Evolutionary conservation across 2,797 vertebrate species (phyloP).

Genomic region (Phoxinus dragarum): DNA sequence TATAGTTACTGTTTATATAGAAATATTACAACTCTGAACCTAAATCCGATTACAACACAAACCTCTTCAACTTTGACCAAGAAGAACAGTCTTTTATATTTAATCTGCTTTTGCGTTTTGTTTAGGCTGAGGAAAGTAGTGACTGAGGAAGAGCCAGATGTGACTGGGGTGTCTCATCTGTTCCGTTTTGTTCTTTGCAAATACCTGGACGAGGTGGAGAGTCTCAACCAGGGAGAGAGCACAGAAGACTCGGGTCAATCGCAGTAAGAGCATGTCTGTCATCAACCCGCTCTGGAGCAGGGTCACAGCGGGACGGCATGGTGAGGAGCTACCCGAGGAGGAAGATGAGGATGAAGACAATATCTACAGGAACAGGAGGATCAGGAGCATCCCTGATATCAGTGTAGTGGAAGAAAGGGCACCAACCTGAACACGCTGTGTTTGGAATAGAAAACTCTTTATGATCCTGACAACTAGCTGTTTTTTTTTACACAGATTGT

Average conservation of each 20-base stretch:
- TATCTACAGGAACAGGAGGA: slow-evolving; percentile 44
- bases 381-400: slow-evolving; percentile 65
- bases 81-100: background rate
- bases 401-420: slow-evolving; percentile 35
- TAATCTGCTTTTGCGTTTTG: background rate
- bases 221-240: background rate
- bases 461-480: background rate
- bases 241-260: slow-evolving; percentile 33
- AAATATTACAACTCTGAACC: background rate
- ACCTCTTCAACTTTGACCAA: background rate
- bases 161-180: slow-evolving; percentile 61
- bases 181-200: slow-evolving; percentile 64
- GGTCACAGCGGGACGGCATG: background rate
- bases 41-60: background rate
- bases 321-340: background rate
- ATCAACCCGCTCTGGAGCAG: slow-evolving; percentile 51
- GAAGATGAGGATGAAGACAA: slow-evolving; percentile 4
- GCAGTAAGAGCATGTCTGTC: slow-evolving; percentile 62
- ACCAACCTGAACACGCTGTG: background rate
- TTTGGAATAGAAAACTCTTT: background rate
- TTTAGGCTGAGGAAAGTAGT: slow-evolving; percentile 65
- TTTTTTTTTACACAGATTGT: background rate
- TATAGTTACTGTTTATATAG: background rate
- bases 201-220: slow-evolving; percentile 51
- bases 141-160: slow-evolving; percentile 64